Percentiles rank a stretch among this genome's conserved stretches.
These are phyloP conservation scores for Ispidina picta DNA, from an alignment of 2,797 vertebrate species.

Conservation along the genomic window DNA sequence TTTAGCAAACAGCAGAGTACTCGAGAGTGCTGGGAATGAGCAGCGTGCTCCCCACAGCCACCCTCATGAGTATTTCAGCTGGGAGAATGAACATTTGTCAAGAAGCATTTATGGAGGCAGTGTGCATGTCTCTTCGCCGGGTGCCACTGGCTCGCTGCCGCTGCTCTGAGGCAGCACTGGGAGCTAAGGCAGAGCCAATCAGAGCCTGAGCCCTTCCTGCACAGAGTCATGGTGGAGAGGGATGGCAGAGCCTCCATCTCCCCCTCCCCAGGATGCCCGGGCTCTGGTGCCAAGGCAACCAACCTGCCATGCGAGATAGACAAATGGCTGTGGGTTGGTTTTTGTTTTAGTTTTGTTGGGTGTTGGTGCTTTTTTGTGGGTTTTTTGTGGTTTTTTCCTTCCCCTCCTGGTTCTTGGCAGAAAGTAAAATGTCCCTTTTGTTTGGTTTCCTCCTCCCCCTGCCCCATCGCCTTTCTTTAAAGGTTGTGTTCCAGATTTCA, in stretches of 20 bases:
- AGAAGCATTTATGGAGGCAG: constrained; percentile 5
- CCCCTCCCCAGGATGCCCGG: background rate
- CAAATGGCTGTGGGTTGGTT: constrained; percentile 19
- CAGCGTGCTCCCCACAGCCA: background rate
- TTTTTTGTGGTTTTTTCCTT: background rate
- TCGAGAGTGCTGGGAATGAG: background rate
- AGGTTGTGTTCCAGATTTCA: constrained; percentile 62
- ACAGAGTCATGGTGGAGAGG: background rate
- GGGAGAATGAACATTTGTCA: constrained; percentile 34
- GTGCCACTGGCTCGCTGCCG: rapidly evolving
- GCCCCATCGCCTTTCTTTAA: constrained; percentile 45
- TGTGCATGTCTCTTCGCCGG: background rate
- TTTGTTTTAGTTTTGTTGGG: background rate
- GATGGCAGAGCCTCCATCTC: background rate
- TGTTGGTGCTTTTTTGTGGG: background rate
- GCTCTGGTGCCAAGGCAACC: constrained; percentile 28
- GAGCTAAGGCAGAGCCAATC: constrained; percentile 12
- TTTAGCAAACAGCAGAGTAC: background rate
- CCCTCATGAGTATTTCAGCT: constrained; percentile 60
- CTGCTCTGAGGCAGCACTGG: background rate
- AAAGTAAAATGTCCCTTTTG: constrained; percentile 67
- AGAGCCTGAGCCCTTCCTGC: background rate
- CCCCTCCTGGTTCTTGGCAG: constrained; percentile 61
- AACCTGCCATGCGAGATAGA: background rate
- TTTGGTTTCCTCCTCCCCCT: constrained; percentile 57